Base-by-base conservation (phyloP, 2,113 vertebrate genomes). In the Agelaius tricolor region DNA sequence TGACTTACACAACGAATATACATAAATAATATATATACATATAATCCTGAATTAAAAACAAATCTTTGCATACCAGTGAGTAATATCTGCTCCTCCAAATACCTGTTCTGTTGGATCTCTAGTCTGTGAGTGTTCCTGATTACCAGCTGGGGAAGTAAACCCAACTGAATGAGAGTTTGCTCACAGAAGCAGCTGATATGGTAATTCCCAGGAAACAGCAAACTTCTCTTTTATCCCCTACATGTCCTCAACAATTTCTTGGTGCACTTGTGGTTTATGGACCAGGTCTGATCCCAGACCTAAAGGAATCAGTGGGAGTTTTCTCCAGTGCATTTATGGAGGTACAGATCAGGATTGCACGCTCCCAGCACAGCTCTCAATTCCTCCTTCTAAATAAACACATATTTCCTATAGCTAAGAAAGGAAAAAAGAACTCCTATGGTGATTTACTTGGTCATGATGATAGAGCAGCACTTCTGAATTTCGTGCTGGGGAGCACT, bases 51-150 rank as follows among this genome's bases (percentile, higher is more conserved):
- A 80, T 77, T 86, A 49, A 83, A 83, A 62, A 49, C 8, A 4
- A 6, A 24, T n/a, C 66, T 69, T 86, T 23, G 11, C 3, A 10
- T 49, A 41, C 15, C 59, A 55, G 17, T 49, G 67, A 92, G 66
- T 76, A 76, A 69, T 68, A 89, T 69, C 54, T 92, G 67, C 80
- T 92, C 41, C n/a, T 79, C 49, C 58, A 97, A 67, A 66, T 87
- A 83, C 22, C 91, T 82, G 58, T 68, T 88, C 39, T 90, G 27
- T 44, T 82, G 58, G 82, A 44, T 68, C 37, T 85, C n/a, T 84
- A 57, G 28, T 76, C 46, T 77, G 8, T 84, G 76, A 44, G n/a
- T 74, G 63, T n/a, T 92, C 46, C 44, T 23, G 65, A 80, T 61
- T 83, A 47, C 31, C 44, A 66, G 33, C 65, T 57, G 30, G 5